These are phyloP conservation scores for Neuroscelio doddi DNA, from an alignment of 2,888 invertebrate genomes.

Conservation along the genomic window DNA sequence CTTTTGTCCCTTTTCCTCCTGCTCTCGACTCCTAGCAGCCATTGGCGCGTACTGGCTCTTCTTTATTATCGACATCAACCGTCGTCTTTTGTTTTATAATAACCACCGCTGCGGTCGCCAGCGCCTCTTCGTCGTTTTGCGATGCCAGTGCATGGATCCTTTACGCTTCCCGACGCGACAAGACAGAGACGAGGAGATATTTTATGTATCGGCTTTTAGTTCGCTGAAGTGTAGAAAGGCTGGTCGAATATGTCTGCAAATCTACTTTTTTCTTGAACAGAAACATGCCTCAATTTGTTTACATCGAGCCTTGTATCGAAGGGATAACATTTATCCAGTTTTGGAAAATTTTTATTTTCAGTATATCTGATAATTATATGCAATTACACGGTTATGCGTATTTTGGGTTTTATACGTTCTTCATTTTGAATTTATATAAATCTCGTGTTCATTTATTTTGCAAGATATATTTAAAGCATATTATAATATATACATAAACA, in stretches of 20 bases:
- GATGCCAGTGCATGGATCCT: constrained; percentile 42
- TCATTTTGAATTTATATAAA: no score
- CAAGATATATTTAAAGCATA: no score
- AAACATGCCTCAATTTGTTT: constrained; percentile 31
- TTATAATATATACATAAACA: no score
- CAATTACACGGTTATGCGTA: no score
- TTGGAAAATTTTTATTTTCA: no score
- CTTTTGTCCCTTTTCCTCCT: constrained; percentile 48
- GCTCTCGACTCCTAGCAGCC: constrained; percentile 37
- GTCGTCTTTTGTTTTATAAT: constrained; percentile 71
- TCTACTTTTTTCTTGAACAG: constrained; percentile 22
- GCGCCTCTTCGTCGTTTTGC: constrained; percentile 50
- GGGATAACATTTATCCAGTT: no score
- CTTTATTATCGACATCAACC: constrained; percentile 69
- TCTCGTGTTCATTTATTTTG: no score
- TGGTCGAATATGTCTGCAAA: constrained; percentile 24
- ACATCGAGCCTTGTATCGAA: no score
- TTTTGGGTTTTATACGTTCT: no score
- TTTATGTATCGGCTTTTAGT: constrained; percentile 39
- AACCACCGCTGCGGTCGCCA: constrained; percentile 62
- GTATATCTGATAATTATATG: no score
- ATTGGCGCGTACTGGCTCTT: constrained; percentile 60
- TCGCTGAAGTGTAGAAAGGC: constrained; percentile 25
- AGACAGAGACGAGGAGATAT: constrained; percentile 21
- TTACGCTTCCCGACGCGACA: constrained; percentile 25